These are phyloP conservation scores for Stenurella melanura DNA, from an alignment of 2,888 invertebrate genomes.

Conservation along the genomic window DNA sequence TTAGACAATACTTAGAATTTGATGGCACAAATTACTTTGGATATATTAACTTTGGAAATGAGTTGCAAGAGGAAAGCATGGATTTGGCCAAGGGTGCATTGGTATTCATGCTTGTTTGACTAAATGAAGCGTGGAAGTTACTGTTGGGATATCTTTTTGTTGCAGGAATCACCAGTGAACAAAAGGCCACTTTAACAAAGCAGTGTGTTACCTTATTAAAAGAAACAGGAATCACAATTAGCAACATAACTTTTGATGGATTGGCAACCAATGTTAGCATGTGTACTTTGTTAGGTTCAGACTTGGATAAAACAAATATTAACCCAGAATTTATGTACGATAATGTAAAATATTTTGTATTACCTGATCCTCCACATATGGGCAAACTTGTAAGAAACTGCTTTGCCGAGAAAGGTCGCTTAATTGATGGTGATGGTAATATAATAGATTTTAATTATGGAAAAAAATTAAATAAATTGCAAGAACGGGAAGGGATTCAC, in stretches of 20 bases:
- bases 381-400: background rate
- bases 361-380: conserved; percentile 8
- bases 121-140: background rate
- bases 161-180: conserved; percentile 6
- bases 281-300: background rate
- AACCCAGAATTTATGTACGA: background rate
- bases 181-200: background rate
- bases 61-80: too few species aligned
- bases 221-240: background rate
- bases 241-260: background rate
- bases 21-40: too few species aligned
- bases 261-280: background rate
- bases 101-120: too few species aligned
- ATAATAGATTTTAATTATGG: too few species aligned
- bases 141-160: conserved; percentile 7
- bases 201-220: background rate
- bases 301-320: background rate
- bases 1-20: too few species aligned
- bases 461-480: too few species aligned
- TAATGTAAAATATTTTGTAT: background rate
- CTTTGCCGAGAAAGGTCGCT: background rate
- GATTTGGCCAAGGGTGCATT: too few species aligned
- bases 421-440: too few species aligned
- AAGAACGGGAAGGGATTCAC: too few species aligned
- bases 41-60: too few species aligned